phyloP scores from a whole-genome alignment of 2,797 vertebrate species.

The Syncerus caffer region DNA sequence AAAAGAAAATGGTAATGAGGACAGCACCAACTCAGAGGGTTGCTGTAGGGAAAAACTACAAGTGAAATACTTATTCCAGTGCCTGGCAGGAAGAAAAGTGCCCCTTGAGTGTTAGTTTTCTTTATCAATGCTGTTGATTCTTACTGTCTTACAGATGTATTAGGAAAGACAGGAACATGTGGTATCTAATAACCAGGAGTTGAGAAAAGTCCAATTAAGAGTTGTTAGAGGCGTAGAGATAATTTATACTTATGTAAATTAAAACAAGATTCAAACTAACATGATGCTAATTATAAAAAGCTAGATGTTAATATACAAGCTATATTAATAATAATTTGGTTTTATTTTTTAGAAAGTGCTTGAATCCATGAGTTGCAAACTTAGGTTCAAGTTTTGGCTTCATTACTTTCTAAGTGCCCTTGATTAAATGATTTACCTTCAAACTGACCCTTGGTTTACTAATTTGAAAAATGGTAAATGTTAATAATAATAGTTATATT shows the following conservation, averaged over 20 bases:
- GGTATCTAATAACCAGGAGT: slow-evolving; percentile 8
- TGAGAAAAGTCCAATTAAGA: slow-evolving; percentile 43
- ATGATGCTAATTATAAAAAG: slow-evolving; percentile 41
- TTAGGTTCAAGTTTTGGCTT: slow-evolving; percentile 5
- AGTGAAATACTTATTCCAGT: background rate
- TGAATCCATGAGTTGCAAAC: slow-evolving; percentile 6
- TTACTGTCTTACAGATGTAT: background rate
- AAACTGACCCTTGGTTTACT: background rate
- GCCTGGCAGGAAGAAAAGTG: background rate
- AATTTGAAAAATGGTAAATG: slow-evolving; percentile 30
- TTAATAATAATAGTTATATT: background rate
- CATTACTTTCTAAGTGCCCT: slow-evolving; percentile 16
- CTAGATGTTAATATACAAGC: slow-evolving; percentile 20
- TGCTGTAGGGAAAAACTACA: background rate
- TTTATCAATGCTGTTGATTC: background rate
- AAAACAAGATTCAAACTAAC: slow-evolving; percentile 35
- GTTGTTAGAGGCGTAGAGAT: slow-evolving; percentile 5
- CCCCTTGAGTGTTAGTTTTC: background rate
- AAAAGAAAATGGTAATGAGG: background rate
- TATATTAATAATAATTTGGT: background rate
- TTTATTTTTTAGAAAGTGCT: slow-evolving; percentile 41
- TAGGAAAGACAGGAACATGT: slow-evolving; percentile 48
- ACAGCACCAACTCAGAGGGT: background rate
- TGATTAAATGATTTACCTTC: slow-evolving; percentile 35
- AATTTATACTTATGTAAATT: slow-evolving; percentile 37